These are phyloP conservation scores for Uria lomvia DNA, from an alignment of 2,113 vertebrate genomes.

Conservation along the genomic window DNA sequence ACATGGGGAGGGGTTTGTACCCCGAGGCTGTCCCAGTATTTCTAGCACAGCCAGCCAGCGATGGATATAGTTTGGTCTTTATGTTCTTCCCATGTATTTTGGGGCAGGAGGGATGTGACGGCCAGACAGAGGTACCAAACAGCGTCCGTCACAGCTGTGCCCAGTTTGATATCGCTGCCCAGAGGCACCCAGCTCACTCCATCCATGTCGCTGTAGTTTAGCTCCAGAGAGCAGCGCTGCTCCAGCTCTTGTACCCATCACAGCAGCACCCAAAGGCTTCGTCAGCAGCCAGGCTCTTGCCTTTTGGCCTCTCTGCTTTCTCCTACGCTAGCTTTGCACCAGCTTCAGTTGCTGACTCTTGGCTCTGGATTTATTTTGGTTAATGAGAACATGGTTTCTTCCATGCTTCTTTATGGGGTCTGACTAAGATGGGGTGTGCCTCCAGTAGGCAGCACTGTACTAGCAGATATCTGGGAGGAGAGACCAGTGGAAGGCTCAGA, in stretches of 20 bases:
- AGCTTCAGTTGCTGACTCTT: not conserved
- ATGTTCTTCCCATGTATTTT: not conserved
- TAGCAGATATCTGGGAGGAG: not conserved
- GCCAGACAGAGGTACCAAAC: not conserved
- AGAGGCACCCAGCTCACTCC: not conserved
- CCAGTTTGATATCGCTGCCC: not conserved
- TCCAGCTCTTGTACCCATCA: not conserved
- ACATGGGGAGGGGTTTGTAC: too few species aligned
- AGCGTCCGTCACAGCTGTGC: not conserved
- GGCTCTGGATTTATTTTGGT: not conserved
- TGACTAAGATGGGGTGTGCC: constrained; percentile 9
- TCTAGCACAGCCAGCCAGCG: too few species aligned
- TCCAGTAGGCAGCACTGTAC: not conserved
- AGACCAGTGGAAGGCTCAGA: not conserved
- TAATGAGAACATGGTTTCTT: not conserved
- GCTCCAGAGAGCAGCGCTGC: not conserved
- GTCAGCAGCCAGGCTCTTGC: not conserved
- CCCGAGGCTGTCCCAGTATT: not conserved
- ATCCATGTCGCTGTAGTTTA: not conserved
- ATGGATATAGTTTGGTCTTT: not conserved
- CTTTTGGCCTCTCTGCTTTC: not conserved
- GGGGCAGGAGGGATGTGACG: not conserved
- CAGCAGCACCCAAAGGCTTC: not conserved
- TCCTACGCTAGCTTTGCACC: not conserved
- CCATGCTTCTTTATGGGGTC: not conserved